phyloP scores from a whole-genome alignment of 2,797 vertebrate genomes.

The Cynodonichthys magdalenae region DNA sequence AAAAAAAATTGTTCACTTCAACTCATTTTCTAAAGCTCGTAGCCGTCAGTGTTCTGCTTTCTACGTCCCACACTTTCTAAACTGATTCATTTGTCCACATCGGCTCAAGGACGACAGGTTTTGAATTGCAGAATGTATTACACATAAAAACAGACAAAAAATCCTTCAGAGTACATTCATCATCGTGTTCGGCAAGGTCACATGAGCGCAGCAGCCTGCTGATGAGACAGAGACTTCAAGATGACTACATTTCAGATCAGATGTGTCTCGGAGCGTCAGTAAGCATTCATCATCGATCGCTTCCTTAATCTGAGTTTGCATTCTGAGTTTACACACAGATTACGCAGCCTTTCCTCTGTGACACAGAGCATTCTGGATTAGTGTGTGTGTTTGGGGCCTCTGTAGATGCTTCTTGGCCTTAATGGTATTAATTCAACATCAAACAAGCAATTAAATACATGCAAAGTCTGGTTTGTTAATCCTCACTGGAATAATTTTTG shows the following conservation, averaged over 20 bases:
- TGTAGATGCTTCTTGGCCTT: conserved; percentile 40
- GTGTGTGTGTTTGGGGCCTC: conserved; percentile 47
- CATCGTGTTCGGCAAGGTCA: conserved; percentile 10
- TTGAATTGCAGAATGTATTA: conserved; percentile 26
- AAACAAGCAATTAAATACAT: conserved; percentile 24
- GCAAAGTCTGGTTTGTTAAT: conserved; percentile 32
- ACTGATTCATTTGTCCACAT: conserved; percentile 39
- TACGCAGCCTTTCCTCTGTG: conserved; percentile 39
- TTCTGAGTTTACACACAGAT: conserved; percentile 35
- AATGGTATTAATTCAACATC: conserved; percentile 44
- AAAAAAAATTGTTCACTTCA: background rate
- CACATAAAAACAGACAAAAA: conserved; percentile 4
- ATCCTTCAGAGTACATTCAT: conserved; percentile 17
- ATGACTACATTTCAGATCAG: conserved; percentile 24
- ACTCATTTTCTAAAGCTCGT: conserved; percentile 4
- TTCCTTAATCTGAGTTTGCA: conserved; percentile 26
- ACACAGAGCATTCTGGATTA: conserved; percentile 42
- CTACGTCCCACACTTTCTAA: conserved; percentile 6
- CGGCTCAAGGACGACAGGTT: conserved; percentile 33
- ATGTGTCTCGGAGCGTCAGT: conserved; percentile 18
- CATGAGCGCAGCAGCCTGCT: background rate
- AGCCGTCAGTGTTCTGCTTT: conserved; percentile 14
- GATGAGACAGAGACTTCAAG: conserved; percentile 13
- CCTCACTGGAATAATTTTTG: conserved; percentile 12
- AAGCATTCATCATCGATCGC: conserved; percentile 26